phyloP scores from a whole-genome alignment of 1,140 invertebrate species.

The Glossosoma conforme region DNA sequence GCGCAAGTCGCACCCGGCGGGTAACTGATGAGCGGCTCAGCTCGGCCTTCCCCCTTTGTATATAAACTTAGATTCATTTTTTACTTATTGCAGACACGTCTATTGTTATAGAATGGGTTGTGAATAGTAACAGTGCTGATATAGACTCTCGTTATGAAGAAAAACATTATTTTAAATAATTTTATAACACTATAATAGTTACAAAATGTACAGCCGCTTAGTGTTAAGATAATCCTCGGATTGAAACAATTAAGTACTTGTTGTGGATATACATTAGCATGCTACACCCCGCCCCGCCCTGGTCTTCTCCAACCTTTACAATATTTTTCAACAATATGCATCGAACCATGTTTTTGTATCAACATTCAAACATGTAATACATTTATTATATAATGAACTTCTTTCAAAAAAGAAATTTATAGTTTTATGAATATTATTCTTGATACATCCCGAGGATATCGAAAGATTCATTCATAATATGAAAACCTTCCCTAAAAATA shows the following conservation, averaged over 20 bases:
- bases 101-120: constrained; percentile 31
- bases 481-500: no score
- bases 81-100: constrained; percentile 27
- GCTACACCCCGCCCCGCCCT: no score
- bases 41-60: constrained; percentile 9
- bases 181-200: constrained; percentile 1
- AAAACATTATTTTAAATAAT: no score
- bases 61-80: constrained; percentile 15
- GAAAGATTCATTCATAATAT: no score
- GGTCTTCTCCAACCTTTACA: no score
- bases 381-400: no score
- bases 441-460: no score
- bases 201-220: constrained; percentile 13
- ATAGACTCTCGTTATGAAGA: constrained; percentile 11
- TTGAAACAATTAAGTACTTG: constrained; percentile 17
- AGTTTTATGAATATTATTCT: no score
- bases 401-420: no score
- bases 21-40: constrained; percentile 28
- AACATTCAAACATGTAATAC: no score
- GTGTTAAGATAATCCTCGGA: constrained; percentile 20
- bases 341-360: no score
- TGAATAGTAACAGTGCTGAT: constrained; percentile 30
- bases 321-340: no score
- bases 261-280: constrained; percentile 14
- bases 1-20: constrained; percentile 24